These are phyloP conservation scores for Lampris incognitus DNA, from an alignment of 2,113 vertebrate genomes.

Conservation along the genomic window DNA sequence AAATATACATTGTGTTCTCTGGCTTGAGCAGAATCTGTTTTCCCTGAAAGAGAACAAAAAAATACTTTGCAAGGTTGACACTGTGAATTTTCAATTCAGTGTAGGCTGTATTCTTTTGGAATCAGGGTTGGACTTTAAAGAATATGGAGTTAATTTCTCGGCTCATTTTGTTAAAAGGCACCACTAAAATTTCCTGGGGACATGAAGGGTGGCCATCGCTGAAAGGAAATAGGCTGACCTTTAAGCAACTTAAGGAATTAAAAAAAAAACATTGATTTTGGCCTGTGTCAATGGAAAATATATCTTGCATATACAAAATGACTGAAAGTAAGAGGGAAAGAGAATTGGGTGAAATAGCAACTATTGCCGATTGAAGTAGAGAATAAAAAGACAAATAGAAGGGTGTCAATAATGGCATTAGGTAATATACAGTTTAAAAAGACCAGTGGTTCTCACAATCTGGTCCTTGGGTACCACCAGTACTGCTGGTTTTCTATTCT, in stretches of 20 bases:
- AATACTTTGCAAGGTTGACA: background rate
- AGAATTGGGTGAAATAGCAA: conserved; percentile 23
- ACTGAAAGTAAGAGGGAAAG: conserved; percentile 1
- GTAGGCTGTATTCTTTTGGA: background rate
- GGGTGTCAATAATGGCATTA: conserved; percentile 35
- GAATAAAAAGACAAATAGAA: conserved; percentile 16
- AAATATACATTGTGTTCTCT: conserved; percentile 1
- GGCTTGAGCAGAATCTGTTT: conserved; percentile 2
- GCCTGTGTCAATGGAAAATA: conserved; percentile 20
- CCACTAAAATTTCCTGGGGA: conserved; percentile 45
- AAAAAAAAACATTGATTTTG: conserved; percentile 33
- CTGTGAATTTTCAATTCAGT: conserved; percentile 16
- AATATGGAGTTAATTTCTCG: conserved; percentile 14
- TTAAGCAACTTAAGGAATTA: background rate
- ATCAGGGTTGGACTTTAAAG: conserved; percentile 20
- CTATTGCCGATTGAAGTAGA: conserved; percentile 34
- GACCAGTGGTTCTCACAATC: no score
- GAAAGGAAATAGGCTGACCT: background rate
- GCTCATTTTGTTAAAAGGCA: conserved; percentile 59
- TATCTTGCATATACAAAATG: background rate
- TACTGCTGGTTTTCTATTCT: no score
- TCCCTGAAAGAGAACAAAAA: conserved; percentile 9
- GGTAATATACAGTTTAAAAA: conserved; percentile 45
- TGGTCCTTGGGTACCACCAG: no score
- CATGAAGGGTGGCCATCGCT: background rate